Conservation (phyloP, 37 sponge, comb jelly and placozoan species). For the Chondrosia reniformis region DNA sequence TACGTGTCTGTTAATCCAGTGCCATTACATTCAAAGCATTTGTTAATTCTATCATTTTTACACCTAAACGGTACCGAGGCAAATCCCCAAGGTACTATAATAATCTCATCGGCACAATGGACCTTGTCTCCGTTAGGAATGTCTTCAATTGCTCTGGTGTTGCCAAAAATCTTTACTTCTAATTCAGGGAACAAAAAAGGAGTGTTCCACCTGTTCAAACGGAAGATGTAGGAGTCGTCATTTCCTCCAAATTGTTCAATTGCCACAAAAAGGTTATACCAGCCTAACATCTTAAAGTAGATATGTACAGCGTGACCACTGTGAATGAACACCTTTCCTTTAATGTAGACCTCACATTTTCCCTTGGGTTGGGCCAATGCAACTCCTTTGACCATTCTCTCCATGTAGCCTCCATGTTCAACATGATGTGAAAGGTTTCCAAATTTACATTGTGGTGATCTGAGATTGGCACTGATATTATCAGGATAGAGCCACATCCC, state of each 20-base stretch:
- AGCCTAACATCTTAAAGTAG: constrained; percentile 62
- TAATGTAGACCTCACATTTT: constrained; percentile 40
- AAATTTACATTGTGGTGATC: too few relatives aligned
- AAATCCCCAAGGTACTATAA: constrained; percentile 47
- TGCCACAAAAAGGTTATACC: constrained; percentile 47
- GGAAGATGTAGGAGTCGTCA: constrained; percentile 1
- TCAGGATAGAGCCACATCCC: not conserved
- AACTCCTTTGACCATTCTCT: not conserved
- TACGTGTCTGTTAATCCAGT: constrained; percentile 18
- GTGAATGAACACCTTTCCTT: constrained; percentile 36
- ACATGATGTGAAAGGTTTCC: not conserved
- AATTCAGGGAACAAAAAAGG: constrained; percentile 39
- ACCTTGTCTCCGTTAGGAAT: not conserved
- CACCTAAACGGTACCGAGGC: constrained; percentile 42
- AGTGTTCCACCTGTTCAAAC: constrained; percentile 22
- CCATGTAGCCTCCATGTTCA: constrained; percentile 28
- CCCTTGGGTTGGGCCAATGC: not conserved
- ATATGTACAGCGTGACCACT: constrained; percentile 45
- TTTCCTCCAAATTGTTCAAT: constrained; percentile 3
- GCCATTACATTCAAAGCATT: constrained; percentile 50
- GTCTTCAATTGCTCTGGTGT: not conserved
- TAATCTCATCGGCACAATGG: constrained; percentile 40
- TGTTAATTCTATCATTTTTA: not conserved
- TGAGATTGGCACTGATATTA: not conserved
- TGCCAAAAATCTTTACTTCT: constrained; percentile 54